These are phyloP conservation scores for Manduca sexta DNA, from an alignment of 1,140 invertebrate species.

Conservation along the genomic window DNA sequence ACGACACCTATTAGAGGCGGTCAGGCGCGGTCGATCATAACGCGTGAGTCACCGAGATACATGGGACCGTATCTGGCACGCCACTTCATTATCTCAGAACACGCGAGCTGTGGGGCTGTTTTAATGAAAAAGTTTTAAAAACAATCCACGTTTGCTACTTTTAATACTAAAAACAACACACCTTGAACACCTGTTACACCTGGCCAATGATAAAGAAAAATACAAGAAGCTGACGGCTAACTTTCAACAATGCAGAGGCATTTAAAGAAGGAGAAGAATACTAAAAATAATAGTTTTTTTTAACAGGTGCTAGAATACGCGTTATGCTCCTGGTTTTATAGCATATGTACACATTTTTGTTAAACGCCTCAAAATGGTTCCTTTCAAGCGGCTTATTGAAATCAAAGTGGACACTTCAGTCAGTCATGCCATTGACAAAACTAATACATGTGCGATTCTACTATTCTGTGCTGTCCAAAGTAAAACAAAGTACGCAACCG, in stretches of 20 bases:
- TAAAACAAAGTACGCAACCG: too few relatives aligned
- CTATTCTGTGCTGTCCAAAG: too few relatives aligned
- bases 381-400: too few relatives aligned
- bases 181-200: neutral
- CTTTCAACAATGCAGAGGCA: too few relatives aligned
- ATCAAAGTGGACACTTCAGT: too few relatives aligned
- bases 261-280: neutral
- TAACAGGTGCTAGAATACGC: neutral
- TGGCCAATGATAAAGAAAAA: too few relatives aligned
- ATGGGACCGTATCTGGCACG: constrained; percentile 21
- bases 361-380: too few relatives aligned
- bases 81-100: constrained; percentile 21
- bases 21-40: constrained; percentile 3
- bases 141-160: neutral
- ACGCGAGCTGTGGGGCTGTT: constrained; percentile 9
- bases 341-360: too few relatives aligned
- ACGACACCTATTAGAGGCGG: neutral
- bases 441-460: too few relatives aligned
- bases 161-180: neutral
- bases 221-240: too few relatives aligned
- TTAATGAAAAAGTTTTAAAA: neutral
- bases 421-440: too few relatives aligned
- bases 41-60: constrained; percentile 20
- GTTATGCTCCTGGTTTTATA: too few relatives aligned
- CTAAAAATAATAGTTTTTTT: neutral